A percentile compares a stretch with the other conserved stretches of the same genome.
Evolutionary conservation across 1,140 invertebrate genomes (phyloP).

Genomic region (Holotrichia oblita): DNA sequence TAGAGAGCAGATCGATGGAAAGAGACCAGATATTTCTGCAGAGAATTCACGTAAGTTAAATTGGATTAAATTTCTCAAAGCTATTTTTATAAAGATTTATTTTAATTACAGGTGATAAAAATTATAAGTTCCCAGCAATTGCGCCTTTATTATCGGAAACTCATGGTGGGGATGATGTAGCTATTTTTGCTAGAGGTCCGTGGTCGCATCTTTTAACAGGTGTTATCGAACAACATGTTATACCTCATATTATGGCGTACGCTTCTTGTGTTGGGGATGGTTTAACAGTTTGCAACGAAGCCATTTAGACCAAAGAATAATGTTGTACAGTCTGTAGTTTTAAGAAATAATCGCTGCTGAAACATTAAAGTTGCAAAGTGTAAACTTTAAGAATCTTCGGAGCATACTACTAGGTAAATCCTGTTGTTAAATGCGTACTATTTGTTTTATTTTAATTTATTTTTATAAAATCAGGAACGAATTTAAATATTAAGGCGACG

Average conservation of each 20-base stretch:
- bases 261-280: slow-evolving; percentile 71
- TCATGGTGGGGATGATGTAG: slow-evolving; percentile 72
- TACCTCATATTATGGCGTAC: slow-evolving; percentile 75
- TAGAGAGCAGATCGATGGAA: slow-evolving; percentile 49
- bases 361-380: too few relatives aligned
- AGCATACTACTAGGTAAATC: too few relatives aligned
- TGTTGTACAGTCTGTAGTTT: too few relatives aligned
- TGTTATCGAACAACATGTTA: slow-evolving; percentile 74
- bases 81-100: too few relatives aligned
- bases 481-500: too few relatives aligned
- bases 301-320: too few relatives aligned
- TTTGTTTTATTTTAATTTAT: too few relatives aligned
- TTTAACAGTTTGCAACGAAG: slow-evolving; percentile 61
- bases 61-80: too few relatives aligned
- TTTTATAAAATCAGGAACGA: too few relatives aligned
- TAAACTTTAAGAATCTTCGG: too few relatives aligned
- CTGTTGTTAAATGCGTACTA: too few relatives aligned
- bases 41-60: slow-evolving; percentile 56
- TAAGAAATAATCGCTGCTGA: too few relatives aligned
- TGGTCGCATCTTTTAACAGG: slow-evolving; percentile 76
- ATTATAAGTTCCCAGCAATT: slow-evolving; percentile 64
- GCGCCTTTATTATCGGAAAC: slow-evolving; percentile 65
- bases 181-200: slow-evolving; percentile 69
- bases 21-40: slow-evolving; percentile 55
- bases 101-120: slow-evolving; percentile 50